Base-by-base conservation (phyloP, 2,113 vertebrate species). In the Zapornia atra region DNA sequence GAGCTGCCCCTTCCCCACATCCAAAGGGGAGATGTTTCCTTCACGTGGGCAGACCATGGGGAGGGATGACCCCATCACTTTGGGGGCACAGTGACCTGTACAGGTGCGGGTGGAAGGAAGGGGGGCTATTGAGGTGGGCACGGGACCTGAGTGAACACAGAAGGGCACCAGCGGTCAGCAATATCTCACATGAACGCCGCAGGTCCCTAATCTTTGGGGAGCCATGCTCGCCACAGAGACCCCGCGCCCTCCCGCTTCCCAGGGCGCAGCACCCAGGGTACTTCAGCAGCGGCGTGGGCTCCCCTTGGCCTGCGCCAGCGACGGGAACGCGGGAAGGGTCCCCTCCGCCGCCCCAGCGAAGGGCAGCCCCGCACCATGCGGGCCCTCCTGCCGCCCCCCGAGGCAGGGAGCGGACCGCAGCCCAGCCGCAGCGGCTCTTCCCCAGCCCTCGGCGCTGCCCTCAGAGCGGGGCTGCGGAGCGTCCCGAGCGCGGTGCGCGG, bases 401-500 rank as follows among this genome's bases (percentile, higher is more conserved):
- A 2, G 46, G 38, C 85, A 68, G 54, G 80, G 38, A 72, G 44
- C 59, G 22, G 56, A 16, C 17, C 31, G 14, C 42, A 65, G 63
- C 56, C 17, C 2, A 3, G 34, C 15, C 4, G 0, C 57, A 33
- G 57, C 2, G 44, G 44, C 44, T 46, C 44, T 46, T 46, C 44
- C 44, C 44, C 44, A 18, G 21, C 48, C 48, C 21, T 48, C 48
- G 48, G 48, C 42, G 42, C 65, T 12, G 3, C 38, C 25, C 31
- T 40, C 65, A 3, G 2, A 15, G 9, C 61, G 2, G 0, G 8
- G 14, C 18, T 21, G 2, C 40, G 2, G 22, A 10, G 44, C 1
- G 31, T 53, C 66, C 54, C 4, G 1, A 54, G 59, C 21, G 12
- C 0, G n/a, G 18, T 36, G 38, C 24, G 28, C 65, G 46, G 46